A percentile compares a stretch with the other conserved stretches of the same genome.
These are phyloP conservation scores for Pandion haliaetus DNA, from an alignment of 2,113 vertebrate genomes.

Conservation along the genomic window DNA sequence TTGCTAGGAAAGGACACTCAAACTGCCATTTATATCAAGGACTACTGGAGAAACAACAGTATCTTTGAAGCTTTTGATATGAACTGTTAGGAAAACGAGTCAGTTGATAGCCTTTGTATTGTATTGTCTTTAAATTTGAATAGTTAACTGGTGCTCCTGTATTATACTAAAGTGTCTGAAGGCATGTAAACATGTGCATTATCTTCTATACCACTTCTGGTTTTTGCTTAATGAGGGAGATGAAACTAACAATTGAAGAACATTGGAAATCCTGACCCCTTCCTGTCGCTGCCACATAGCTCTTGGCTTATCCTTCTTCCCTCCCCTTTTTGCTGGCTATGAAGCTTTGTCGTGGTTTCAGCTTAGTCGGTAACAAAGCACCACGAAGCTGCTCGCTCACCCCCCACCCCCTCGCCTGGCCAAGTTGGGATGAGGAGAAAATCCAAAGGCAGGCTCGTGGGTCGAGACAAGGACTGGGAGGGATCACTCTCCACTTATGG, in stretches of 20 bases:
- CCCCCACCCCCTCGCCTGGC: too few species aligned
- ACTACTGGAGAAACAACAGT: neutral
- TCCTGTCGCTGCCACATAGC: neutral
- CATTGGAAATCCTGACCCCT: rapidly evolving
- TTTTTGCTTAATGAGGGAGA: neutral
- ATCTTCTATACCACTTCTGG: neutral
- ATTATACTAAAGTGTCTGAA: neutral
- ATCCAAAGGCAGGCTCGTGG: too few species aligned
- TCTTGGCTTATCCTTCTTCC: neutral
- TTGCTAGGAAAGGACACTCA: neutral
- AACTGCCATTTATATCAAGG: neutral
- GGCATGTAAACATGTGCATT: neutral
- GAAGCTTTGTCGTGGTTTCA: too few species aligned
- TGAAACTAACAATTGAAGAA: neutral
- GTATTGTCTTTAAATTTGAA: neutral
- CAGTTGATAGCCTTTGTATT: neutral
- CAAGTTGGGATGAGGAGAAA: too few species aligned
- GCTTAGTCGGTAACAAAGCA: too few species aligned
- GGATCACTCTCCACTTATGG: too few species aligned
- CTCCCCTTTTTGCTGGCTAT: neutral
- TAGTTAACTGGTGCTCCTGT: neutral
- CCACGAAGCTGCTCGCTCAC: too few species aligned
- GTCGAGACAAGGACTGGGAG: too few species aligned
- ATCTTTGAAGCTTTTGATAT: neutral
- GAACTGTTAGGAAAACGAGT: neutral